Evolutionary conservation across 2,888 invertebrate species (phyloP).

Genomic region (Adelognathus sp.): DNA sequence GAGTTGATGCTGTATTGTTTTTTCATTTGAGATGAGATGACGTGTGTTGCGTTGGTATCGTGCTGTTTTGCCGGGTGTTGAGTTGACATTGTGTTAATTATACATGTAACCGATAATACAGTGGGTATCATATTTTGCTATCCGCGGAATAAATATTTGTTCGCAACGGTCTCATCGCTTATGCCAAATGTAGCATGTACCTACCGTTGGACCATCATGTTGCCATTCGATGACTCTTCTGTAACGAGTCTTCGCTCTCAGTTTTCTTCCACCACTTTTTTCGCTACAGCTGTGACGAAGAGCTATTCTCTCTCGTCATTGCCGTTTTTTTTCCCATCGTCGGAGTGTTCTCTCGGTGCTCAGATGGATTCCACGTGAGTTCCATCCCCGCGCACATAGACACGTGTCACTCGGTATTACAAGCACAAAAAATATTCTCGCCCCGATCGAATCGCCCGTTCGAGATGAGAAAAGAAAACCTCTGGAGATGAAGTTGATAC

Average conservation of each 20-base stretch:
- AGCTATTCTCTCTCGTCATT: slow-evolving; percentile 31
- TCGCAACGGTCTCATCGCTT: too few species aligned
- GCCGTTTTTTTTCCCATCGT: slow-evolving; percentile 18
- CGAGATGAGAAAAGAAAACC: not conserved
- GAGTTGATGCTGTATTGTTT: too few species aligned
- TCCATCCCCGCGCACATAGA: not conserved
- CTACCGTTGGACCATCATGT: not conserved
- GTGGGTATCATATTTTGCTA: too few species aligned
- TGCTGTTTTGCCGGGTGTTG: too few species aligned
- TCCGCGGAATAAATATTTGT: too few species aligned
- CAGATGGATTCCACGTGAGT: slow-evolving; percentile 16
- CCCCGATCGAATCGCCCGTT: not conserved
- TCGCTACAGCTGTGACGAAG: not conserved
- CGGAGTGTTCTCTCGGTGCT: slow-evolving; percentile 13
- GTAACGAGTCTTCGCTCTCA: not conserved
- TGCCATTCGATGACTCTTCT: not conserved
- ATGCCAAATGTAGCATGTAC: too few species aligned
- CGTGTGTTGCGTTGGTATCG: too few species aligned
- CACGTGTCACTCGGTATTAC: not conserved
- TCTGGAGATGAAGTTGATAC: not conserved
- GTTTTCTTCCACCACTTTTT: not conserved
- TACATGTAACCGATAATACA: too few species aligned
- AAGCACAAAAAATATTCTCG: not conserved
- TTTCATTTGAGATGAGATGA: too few species aligned
- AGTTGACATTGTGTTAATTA: too few species aligned